These are phyloP conservation scores for Rhinichthys osculus DNA, from an alignment of 2,797 vertebrate species.

Conservation along the genomic window DNA sequence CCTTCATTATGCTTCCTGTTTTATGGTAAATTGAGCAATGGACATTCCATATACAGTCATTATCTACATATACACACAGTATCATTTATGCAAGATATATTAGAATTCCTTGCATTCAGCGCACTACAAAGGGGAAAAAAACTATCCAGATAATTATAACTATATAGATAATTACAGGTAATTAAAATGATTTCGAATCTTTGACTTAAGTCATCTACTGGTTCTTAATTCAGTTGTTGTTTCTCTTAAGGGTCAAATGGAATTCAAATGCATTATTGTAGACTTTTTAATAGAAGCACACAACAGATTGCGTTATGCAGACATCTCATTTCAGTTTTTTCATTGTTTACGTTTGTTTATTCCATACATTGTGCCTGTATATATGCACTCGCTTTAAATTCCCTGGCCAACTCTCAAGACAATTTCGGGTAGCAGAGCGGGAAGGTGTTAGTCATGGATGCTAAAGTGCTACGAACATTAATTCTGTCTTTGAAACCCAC, in stretches of 20 bases:
- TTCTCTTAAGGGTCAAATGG: background rate
- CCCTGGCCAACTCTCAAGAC: slow-evolving; percentile 87
- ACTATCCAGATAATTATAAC: background rate
- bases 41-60: slow-evolving; percentile 68
- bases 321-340: slow-evolving; percentile 2
- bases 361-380: slow-evolving; percentile 17
- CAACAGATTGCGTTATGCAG: background rate
- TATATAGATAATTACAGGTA: background rate
- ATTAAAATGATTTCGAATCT: slow-evolving; percentile 75
- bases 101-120: slow-evolving; percentile 14
- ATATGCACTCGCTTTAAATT: slow-evolving; percentile 64
- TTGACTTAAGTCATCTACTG: slow-evolving; percentile 67
- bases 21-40: slow-evolving; percentile 82
- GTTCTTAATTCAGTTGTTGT: slow-evolving; percentile 74
- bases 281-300: background rate
- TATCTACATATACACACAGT: slow-evolving; percentile 50
- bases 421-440: slow-evolving; percentile 91
- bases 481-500: slow-evolving; percentile 94
- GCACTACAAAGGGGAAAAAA: background rate
- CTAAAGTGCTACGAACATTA: slow-evolving; percentile 94
- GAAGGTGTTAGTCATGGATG: slow-evolving; percentile 84
- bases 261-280: background rate
- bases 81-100: slow-evolving; percentile 44
- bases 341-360: background rate
- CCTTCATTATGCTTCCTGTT: slow-evolving; percentile 82